phyloP scores from a whole-genome alignment of 2,888 invertebrate species.

The Boloria selene region DNA sequence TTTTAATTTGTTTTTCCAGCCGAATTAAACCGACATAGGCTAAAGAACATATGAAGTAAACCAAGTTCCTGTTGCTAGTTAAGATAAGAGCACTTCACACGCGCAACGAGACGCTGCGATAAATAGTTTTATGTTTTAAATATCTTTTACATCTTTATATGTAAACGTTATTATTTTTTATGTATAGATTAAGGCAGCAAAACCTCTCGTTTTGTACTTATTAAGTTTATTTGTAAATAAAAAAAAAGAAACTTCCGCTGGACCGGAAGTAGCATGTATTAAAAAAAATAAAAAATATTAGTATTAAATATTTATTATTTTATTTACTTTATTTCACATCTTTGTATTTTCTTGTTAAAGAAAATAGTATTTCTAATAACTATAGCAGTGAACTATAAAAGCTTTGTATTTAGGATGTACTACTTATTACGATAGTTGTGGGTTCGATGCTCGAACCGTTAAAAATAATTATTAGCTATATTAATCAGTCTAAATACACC shows the following conservation, averaged over 20 bases:
- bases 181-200: constrained; percentile 10
- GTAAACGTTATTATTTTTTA: constrained; percentile 9
- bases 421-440: too few relatives aligned
- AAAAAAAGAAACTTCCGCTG: constrained; percentile 31
- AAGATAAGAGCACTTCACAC: constrained; percentile 53
- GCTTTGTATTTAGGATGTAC: too few relatives aligned
- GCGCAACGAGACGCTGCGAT: constrained; percentile 49
- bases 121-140: too few relatives aligned
- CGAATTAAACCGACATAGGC: constrained; percentile 46
- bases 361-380: too few relatives aligned
- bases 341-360: too few relatives aligned
- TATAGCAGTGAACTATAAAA: too few relatives aligned
- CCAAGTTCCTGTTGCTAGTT: constrained; percentile 66
- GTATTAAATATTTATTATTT: background rate
- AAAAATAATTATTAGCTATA: too few relatives aligned
- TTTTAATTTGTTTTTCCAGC: constrained; percentile 57
- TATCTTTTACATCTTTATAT: background rate
- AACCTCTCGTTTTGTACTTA: constrained; percentile 19
- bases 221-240: constrained; percentile 19
- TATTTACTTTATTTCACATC: background rate
- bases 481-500: too few relatives aligned
- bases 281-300: constrained; percentile 16
- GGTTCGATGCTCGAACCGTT: too few relatives aligned
- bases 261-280: constrained; percentile 27
- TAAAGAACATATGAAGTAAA: constrained; percentile 53